Percentiles rank a stretch among this genome's conserved stretches.
Conservation (phyloP, 2,113 vertebrate genomes). For the Probosciger aterrimus region DNA sequence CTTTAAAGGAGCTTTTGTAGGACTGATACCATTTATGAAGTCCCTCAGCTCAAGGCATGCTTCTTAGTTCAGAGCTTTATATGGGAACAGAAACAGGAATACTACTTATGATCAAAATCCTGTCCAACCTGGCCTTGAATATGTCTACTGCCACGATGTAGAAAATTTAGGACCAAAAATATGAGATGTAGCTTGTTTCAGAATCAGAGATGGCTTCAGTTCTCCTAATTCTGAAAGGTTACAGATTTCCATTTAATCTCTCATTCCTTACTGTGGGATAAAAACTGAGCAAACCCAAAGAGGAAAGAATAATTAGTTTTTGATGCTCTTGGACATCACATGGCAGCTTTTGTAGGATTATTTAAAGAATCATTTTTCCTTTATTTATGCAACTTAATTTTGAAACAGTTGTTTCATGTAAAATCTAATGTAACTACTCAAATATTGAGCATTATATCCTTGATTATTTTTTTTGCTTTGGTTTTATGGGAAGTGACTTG, state of each 20-base stretch:
- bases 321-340: not conserved
- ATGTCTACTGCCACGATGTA: not conserved
- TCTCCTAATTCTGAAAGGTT: not conserved
- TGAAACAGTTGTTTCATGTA: not conserved
- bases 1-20: not conserved
- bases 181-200: not conserved
- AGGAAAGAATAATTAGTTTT: not conserved
- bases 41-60: not conserved
- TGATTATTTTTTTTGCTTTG: not conserved
- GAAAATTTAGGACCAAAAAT: not conserved
- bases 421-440: not conserved
- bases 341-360: not conserved
- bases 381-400: not conserved
- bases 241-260: not conserved
- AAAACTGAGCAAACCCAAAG: fast-evolving
- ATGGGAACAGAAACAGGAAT: not conserved
- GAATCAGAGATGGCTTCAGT: not conserved
- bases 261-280: not conserved
- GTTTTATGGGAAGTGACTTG: not conserved
- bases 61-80: not conserved
- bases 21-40: not conserved
- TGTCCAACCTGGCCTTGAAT: not conserved
- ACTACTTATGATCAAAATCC: not conserved
- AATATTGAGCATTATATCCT: not conserved
- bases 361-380: not conserved